phyloP scores from a whole-genome alignment of 2,888 invertebrate genomes.

The Spodoptera littoralis region DNA sequence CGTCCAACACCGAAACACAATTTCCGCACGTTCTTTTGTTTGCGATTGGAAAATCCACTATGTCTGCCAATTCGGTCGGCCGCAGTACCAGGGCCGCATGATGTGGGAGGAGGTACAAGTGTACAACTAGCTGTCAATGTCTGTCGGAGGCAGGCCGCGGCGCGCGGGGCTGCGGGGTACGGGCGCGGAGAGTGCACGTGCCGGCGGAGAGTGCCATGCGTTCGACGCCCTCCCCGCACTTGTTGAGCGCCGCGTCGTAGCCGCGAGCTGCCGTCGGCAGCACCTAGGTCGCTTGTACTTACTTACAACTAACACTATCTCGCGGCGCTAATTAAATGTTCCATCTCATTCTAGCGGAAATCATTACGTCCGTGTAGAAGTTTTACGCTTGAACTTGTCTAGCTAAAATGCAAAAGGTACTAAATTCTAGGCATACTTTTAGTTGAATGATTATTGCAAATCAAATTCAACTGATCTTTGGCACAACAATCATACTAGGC shows the following conservation, averaged over 20 bases:
- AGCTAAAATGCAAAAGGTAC: constrained; percentile 26
- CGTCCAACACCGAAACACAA: constrained; percentile 21
- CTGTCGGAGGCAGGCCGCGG: constrained; percentile 60
- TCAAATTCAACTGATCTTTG: not conserved
- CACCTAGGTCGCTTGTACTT: constrained; percentile 67
- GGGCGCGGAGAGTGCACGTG: constrained; percentile 77
- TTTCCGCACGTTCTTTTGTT: constrained; percentile 63
- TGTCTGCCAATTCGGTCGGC: constrained; percentile 85
- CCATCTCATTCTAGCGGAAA: constrained; percentile 67
- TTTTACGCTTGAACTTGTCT: constrained; percentile 63
- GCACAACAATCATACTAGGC: no score
- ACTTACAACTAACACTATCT: constrained; percentile 38
- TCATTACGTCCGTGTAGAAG: constrained; percentile 48
- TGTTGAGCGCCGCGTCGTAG: constrained; percentile 77
- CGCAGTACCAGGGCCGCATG: constrained; percentile 78
- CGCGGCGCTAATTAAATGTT: constrained; percentile 60
- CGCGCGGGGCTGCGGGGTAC: constrained; percentile 47
- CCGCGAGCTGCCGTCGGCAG: constrained; percentile 57
- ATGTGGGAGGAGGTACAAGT: constrained; percentile 67
- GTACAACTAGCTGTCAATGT: constrained; percentile 67
- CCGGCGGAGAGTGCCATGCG: constrained; percentile 84
- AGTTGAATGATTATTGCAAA: no score
- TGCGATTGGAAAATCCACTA: constrained; percentile 72
- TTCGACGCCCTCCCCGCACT: constrained; percentile 79
- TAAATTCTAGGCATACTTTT: no score